A percentile compares a stretch with the other conserved stretches of the same genome.
Evolutionary conservation across 2,113 vertebrate species (phyloP).

Genomic region (Etia nguti): DNA sequence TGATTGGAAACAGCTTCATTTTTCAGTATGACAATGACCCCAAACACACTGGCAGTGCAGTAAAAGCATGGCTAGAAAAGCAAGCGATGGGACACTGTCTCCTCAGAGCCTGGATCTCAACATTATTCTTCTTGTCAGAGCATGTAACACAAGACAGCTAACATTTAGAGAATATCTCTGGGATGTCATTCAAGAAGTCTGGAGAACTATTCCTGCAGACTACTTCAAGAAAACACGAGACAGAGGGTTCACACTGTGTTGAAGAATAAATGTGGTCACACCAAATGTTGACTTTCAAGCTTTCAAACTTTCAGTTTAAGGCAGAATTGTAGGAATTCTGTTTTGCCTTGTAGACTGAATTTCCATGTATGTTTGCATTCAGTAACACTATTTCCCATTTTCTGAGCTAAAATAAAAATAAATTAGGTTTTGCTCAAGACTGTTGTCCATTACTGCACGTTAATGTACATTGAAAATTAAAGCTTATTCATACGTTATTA

Average conservation of each 20-base stretch:
- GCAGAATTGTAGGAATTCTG: not conserved
- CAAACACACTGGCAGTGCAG: not conserved
- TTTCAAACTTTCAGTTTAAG: not conserved
- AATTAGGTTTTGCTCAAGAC: not conserved
- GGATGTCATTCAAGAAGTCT: not conserved
- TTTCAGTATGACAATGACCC: not conserved
- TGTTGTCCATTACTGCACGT: not conserved
- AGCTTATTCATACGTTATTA: accelerated
- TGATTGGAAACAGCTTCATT: not conserved
- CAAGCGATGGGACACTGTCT: not conserved
- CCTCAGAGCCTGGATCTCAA: not conserved
- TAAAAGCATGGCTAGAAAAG: not conserved
- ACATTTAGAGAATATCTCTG: not conserved
- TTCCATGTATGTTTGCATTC: not conserved
- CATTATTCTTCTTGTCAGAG: not conserved
- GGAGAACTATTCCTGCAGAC: not conserved
- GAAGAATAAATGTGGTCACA: not conserved
- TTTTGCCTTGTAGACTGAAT: not conserved
- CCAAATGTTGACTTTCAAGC: not conserved
- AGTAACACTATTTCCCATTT: not conserved
- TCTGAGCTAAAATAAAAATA: not conserved
- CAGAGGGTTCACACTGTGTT: not conserved
- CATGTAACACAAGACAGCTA: not conserved
- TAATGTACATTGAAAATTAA: accelerated
- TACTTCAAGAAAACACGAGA: not conserved